These are phyloP conservation scores for Notospermus geniculatus DNA, from an alignment of 1,140 invertebrate species.

Conservation along the genomic window DNA sequence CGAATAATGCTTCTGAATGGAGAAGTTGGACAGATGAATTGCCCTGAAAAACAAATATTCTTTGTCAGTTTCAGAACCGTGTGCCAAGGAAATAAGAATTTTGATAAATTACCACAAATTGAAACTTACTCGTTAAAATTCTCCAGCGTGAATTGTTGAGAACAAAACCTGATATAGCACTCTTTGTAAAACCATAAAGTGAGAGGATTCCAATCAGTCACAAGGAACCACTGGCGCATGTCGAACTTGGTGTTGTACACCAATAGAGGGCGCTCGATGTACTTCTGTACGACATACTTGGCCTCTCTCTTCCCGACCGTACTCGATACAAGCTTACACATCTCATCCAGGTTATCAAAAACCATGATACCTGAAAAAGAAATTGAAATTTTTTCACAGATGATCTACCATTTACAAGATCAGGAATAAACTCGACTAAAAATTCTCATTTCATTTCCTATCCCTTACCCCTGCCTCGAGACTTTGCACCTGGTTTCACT, in stretches of 20 bases:
- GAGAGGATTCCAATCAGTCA: conserved; percentile 83
- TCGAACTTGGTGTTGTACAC: conserved; percentile 92
- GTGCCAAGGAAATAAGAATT: too few relatives aligned
- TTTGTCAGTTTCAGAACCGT: too few relatives aligned
- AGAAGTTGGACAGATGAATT: conserved; percentile 90
- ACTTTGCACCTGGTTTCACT: conserved; percentile 90
- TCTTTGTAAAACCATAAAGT: conserved; percentile 90
- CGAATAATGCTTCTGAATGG: conserved; percentile 83
- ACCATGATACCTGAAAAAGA: conserved; percentile 71
- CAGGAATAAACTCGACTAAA: neutral
- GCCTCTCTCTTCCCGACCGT: conserved; percentile 61
- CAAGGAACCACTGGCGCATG: conserved; percentile 75
- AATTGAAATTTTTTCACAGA: conserved; percentile 9
- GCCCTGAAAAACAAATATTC: conserved; percentile 50
- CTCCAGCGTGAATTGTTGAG: conserved; percentile 82
- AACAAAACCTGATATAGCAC: conserved; percentile 87
- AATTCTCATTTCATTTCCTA: neutral
- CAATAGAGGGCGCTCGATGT: conserved; percentile 73
- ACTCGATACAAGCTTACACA: conserved; percentile 65
- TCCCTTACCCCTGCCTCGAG: conserved; percentile 68
- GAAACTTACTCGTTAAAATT: conserved; percentile 77
- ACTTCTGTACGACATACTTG: conserved; percentile 91
- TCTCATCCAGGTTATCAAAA: conserved; percentile 82
- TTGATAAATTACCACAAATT: neutral
- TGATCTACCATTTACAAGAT: too few relatives aligned